Evolutionary conservation across 2,888 invertebrate genomes (phyloP).

Genomic region (Lobophora halterata): DNA sequence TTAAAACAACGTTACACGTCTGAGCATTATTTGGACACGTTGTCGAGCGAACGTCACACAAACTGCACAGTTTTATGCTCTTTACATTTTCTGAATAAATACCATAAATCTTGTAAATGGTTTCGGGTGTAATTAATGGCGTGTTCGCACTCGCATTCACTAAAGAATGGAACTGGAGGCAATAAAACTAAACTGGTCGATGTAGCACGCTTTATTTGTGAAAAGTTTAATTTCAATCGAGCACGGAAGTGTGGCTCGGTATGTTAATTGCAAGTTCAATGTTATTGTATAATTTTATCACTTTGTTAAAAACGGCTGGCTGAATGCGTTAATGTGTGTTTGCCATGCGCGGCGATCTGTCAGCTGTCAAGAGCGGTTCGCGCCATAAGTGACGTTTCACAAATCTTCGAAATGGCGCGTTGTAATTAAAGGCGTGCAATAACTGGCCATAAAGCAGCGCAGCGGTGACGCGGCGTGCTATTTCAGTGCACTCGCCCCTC

Average conservation of each 20-base stretch:
- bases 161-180: conserved; percentile 66
- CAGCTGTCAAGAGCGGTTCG: conserved; percentile 60
- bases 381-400: conserved; percentile 71
- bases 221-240: conserved; percentile 48
- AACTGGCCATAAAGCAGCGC: conserved; percentile 72
- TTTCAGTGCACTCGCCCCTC: conserved; percentile 71
- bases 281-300: conserved; percentile 33
- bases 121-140: conserved; percentile 70
- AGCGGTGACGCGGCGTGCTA: conserved; percentile 72
- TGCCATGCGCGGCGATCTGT: conserved; percentile 47
- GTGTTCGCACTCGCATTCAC: conserved; percentile 60
- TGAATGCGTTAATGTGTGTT: conserved; percentile 32
- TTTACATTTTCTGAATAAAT: conserved; percentile 60
- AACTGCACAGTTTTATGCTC: conserved; percentile 45
- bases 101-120: conserved; percentile 72
- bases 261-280: conserved; percentile 49
- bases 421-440: conserved; percentile 74
- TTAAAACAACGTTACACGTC: conserved; percentile 21
- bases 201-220: conserved; percentile 62
- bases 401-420: conserved; percentile 70
- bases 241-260: conserved; percentile 53
- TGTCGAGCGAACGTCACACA: conserved; percentile 27
- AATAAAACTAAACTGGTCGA: conserved; percentile 68
- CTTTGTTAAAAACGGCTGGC: conserved; percentile 22
- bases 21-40: conserved; percentile 27